A percentile compares a stretch with the other conserved stretches of the same genome.
Conservation (phyloP, 2,888 invertebrate species). For the Erpobdella octoculata region DNA sequence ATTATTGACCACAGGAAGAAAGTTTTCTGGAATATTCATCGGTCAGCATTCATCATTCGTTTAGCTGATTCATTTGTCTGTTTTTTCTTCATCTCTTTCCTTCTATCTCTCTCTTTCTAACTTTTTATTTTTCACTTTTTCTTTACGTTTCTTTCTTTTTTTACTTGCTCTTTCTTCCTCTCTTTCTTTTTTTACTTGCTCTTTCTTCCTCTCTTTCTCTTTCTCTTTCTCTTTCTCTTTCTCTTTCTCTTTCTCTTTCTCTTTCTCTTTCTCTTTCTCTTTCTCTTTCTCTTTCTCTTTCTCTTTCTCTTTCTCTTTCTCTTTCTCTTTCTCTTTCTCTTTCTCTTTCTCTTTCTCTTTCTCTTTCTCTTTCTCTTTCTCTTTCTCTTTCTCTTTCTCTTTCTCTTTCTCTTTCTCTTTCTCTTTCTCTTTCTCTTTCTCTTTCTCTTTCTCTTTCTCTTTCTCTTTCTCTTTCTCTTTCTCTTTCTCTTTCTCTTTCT, state of each 20-base stretch:
- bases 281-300: background rate
- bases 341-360: background rate
- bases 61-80: no score
- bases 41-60: no score
- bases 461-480: background rate
- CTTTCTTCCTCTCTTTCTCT: background rate
- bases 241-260: background rate
- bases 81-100: conserved; percentile 60
- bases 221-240: background rate
- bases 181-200: no score
- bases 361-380: conserved; percentile 1
- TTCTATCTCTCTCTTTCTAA: background rate
- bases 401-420: background rate
- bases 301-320: conserved; percentile 1
- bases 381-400: conserved; percentile 1
- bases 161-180: no score
- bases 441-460: conserved; percentile 1
- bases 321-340: conserved; percentile 1
- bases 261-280: conserved; percentile 1
- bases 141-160: background rate
- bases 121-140: no score
- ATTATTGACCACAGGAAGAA: no score
- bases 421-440: conserved; percentile 1
- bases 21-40: no score
- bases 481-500: conserved; percentile 1